Conservation (phyloP, 1,140 invertebrate species). For the Caenorhabditis tropicalis region DNA sequence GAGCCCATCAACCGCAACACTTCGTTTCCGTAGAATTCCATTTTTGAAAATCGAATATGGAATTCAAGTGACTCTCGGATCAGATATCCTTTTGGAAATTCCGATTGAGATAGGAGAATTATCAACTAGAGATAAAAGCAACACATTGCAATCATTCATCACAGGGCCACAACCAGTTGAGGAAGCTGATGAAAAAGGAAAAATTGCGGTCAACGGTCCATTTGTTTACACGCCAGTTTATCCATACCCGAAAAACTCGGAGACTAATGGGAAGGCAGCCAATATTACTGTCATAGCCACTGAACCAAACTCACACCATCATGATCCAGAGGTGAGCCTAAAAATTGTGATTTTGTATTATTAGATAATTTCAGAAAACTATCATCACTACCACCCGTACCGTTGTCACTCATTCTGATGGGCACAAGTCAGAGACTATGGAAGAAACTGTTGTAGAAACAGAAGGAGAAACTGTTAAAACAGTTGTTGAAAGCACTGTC, state of each 20-base stretch:
- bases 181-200: constrained; percentile 57
- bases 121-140: constrained; percentile 44
- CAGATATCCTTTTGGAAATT: constrained; percentile 51
- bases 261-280: constrained; percentile 16
- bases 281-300: not conserved
- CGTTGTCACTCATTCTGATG: constrained; percentile 47
- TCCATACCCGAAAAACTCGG: constrained; percentile 39
- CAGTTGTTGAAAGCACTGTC: constrained; percentile 32
- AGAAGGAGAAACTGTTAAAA: constrained; percentile 44
- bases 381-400: constrained; percentile 47
- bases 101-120: constrained; percentile 54
- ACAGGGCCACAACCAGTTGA: constrained; percentile 55
- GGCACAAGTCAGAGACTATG: constrained; percentile 44
- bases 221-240: constrained; percentile 53
- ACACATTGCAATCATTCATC: constrained; percentile 48
- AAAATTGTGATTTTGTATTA: too few relatives aligned
- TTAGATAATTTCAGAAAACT: constrained; percentile 33
- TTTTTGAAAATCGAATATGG: constrained; percentile 56
- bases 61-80: constrained; percentile 55
- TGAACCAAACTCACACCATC: not conserved
- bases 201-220: constrained; percentile 51
- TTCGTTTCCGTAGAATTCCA: constrained; percentile 56
- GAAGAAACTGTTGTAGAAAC: constrained; percentile 54
- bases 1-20: constrained; percentile 55
- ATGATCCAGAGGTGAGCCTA: not conserved